phyloP scores from a whole-genome alignment of 30 jellyfish, hydroid and myxozoan genomes.

The Aurelia coerulea region DNA sequence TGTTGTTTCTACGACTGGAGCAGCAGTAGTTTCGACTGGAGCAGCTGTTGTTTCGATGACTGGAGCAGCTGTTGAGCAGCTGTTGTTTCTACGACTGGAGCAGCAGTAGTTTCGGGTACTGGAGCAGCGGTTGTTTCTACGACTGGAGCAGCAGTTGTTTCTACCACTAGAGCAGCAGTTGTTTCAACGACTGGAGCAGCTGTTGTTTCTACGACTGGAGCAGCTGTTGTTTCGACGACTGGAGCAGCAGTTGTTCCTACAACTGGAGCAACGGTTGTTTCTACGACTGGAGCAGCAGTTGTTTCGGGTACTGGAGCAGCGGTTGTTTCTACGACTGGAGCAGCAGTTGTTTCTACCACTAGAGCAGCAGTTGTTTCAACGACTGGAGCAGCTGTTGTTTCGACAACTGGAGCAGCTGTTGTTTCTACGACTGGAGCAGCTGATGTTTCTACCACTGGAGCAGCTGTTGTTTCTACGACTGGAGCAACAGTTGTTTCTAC shows the following conservation, averaged over 20 bases:
- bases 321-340: slow-evolving; percentile 36
- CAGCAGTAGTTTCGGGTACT: slow-evolving; percentile 28
- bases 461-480: slow-evolving; percentile 32
- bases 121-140: slow-evolving; percentile 52
- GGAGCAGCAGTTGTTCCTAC: slow-evolving; percentile 47
- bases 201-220: slow-evolving; percentile 25
- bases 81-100: slow-evolving; percentile 35
- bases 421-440: slow-evolving; percentile 40
- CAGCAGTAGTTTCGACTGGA: slow-evolving; percentile 16
- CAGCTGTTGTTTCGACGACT: slow-evolving; percentile 26
- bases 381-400: slow-evolving; percentile 37
- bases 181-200: slow-evolving; percentile 44
- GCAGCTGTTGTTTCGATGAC: slow-evolving; percentile 33
- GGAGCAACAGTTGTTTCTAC: slow-evolving; percentile 44
- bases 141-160: slow-evolving; percentile 30
- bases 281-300: slow-evolving; percentile 36
- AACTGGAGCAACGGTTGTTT: slow-evolving; percentile 42
- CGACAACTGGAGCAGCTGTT: too few species aligned
- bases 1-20: slow-evolving; percentile 1
- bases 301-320: slow-evolving; percentile 43
- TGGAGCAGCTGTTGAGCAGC: slow-evolving; percentile 29
- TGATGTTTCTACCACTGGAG: slow-evolving; percentile 37
- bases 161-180: slow-evolving; percentile 44
- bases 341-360: slow-evolving; percentile 30
- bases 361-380: slow-evolving; percentile 46